A percentile compares a stretch with the other conserved stretches of the same genome.
phyloP scores from a whole-genome alignment of 2,797 vertebrate genomes.

The Streptopelia turtur region DNA sequence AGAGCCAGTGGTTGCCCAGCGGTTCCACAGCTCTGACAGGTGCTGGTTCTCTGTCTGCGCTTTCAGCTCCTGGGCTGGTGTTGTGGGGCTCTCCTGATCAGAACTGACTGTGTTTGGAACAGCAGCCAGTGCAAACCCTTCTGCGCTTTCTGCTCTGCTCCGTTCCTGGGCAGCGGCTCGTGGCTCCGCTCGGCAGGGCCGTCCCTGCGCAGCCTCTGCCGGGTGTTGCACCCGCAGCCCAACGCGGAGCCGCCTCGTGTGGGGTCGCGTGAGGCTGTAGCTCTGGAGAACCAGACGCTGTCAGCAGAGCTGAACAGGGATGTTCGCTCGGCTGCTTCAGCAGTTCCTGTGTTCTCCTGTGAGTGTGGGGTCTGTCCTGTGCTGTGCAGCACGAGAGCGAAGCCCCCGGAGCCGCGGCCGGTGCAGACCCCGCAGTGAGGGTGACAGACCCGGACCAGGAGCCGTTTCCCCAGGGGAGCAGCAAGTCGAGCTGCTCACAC shows the following conservation, averaged over 20 bases:
- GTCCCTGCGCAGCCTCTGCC: background rate
- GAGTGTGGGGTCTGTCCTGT: background rate
- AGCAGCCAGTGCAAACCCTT: background rate
- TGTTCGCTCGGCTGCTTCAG: background rate
- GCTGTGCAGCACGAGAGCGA: background rate
- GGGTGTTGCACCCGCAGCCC: background rate
- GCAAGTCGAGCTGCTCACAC: background rate
- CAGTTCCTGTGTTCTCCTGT: background rate
- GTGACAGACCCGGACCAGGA: background rate
- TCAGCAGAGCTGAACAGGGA: background rate
- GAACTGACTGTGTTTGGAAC: background rate
- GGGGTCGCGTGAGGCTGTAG: no score
- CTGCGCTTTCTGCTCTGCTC: background rate
- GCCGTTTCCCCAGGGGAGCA: background rate
- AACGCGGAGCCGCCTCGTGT: accelerated
- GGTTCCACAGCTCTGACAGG: background rate
- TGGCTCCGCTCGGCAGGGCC: no score
- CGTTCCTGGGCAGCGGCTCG: background rate
- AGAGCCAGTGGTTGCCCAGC: no score
- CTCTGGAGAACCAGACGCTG: background rate
- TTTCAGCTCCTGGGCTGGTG: background rate
- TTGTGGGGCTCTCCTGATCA: background rate
- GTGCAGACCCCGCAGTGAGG: background rate
- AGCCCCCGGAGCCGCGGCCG: no score
- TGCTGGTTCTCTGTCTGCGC: background rate